Evolutionary conservation across 2,113 vertebrate species (phyloP).

Genomic region (Percina caprodes): DNA sequence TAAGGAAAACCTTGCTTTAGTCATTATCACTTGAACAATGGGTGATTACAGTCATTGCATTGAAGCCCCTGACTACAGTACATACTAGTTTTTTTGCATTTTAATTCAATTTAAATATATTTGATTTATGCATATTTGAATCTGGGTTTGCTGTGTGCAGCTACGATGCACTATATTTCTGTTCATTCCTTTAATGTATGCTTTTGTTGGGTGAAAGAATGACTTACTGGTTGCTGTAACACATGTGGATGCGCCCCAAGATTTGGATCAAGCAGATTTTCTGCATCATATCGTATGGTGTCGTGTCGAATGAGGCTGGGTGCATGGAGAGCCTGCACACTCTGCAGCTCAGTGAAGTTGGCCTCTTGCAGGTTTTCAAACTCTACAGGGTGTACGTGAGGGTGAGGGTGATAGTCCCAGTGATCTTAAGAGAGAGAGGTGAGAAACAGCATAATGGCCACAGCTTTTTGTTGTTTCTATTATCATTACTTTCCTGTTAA

Average conservation of each 20-base stretch:
- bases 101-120: not conserved
- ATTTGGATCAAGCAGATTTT: slow-evolving; percentile 89
- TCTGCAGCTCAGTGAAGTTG: slow-evolving; percentile 98
- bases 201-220: not conserved
- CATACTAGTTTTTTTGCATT: not conserved
- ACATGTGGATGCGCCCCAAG: slow-evolving; percentile 82
- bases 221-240: slow-evolving; percentile 80
- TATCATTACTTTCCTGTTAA: not conserved
- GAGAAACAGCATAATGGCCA: slow-evolving; percentile 25
- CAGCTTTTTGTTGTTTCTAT: slow-evolving; percentile 9
- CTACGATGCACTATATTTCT: not conserved
- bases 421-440: slow-evolving; percentile 84
- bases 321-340: slow-evolving; percentile 91
- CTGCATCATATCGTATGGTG: slow-evolving; percentile 88
- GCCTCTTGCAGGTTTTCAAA: slow-evolving; percentile 92
- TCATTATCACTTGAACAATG: not conserved
- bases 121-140: not conserved
- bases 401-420: slow-evolving; percentile 91
- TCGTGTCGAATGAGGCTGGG: slow-evolving; percentile 84
- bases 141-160: not conserved
- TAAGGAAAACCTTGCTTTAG: not conserved
- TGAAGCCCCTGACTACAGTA: not conserved
- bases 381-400: slow-evolving; percentile 88
- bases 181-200: not conserved
- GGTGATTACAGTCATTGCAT: not conserved